A percentile compares a stretch with the other conserved stretches of the same genome.
Conservation (phyloP, 1,140 invertebrate species). For the Cylas formicarius region DNA sequence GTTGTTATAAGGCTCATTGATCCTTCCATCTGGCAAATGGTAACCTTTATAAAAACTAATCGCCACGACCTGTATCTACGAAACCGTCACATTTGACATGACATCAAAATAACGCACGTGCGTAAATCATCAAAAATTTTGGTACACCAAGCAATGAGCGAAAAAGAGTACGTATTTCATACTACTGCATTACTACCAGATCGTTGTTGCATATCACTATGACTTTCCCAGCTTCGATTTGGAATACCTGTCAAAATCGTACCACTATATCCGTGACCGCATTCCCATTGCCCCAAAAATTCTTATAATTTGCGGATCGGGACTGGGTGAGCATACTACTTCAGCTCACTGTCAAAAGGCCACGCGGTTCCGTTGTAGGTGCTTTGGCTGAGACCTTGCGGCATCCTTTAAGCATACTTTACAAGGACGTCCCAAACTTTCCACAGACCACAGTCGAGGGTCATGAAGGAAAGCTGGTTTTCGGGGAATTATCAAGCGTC, state of each 20-base stretch:
- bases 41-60: no score
- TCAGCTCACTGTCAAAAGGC: not conserved
- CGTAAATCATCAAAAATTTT: no score
- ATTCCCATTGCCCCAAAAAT: constrained; percentile 68
- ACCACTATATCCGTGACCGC: constrained; percentile 64
- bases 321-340: constrained; percentile 61
- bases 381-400: constrained; percentile 70
- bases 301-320: constrained; percentile 93
- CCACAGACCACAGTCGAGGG: constrained; percentile 83
- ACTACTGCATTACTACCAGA: no score
- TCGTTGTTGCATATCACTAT: no score
- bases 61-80: no score
- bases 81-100: no score
- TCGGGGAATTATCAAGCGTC: constrained; percentile 71
- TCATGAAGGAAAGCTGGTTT: constrained; percentile 82
- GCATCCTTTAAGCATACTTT: constrained; percentile 66
- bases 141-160: no score
- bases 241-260: constrained; percentile 38
- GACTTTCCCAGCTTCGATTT: constrained; percentile 6
- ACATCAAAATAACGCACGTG: no score
- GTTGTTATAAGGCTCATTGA: no score
- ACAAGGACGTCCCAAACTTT: constrained; percentile 84
- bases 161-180: no score
- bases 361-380: constrained; percentile 45
- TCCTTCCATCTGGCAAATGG: no score